phyloP scores from a whole-genome alignment of 64 coral and sea anemone genomes.

The Stichodactyla mertensii region DNA sequence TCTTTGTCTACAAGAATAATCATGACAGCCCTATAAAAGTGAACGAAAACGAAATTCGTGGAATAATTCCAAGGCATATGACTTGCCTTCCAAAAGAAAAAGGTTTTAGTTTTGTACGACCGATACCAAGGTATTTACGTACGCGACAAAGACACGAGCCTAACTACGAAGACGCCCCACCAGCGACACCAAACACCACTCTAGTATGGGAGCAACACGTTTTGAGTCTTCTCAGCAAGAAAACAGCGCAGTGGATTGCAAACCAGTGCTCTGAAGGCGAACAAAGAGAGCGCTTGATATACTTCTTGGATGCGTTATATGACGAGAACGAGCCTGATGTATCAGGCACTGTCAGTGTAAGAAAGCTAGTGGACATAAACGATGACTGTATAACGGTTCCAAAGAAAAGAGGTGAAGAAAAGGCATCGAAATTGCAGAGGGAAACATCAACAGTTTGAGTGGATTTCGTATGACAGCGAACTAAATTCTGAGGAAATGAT shows the following conservation, averaged over 20 bases:
- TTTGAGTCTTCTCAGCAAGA: slow-evolving; percentile 58
- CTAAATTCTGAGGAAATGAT: too few species aligned
- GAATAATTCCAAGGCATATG: not conserved
- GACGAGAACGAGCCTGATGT: slow-evolving; percentile 9
- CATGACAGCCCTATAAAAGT: not conserved
- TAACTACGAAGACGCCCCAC: not conserved
- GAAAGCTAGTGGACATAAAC: slow-evolving; percentile 58
- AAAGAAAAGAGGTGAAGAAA: slow-evolving; percentile 14
- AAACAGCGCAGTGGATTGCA: slow-evolving; percentile 86
- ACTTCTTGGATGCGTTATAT: slow-evolving; percentile 61
- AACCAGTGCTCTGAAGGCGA: slow-evolving; percentile 60
- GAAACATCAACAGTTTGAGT: not conserved
- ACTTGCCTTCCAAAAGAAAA: not conserved
- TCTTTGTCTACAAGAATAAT: not conserved
- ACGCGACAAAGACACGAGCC: not conserved
- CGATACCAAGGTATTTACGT: not conserved
- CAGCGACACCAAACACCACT: slow-evolving; percentile 1
- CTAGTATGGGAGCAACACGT: slow-evolving; percentile 71
- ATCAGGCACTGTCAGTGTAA: slow-evolving; percentile 38
- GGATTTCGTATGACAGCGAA: too few species aligned
- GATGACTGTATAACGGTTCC: slow-evolving; percentile 56
- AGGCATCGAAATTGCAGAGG: not conserved
- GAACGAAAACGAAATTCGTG: not conserved
- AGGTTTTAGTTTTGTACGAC: not conserved
- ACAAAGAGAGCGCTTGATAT: slow-evolving; percentile 36